A percentile compares a stretch with the other conserved stretches of the same genome.
Evolutionary conservation across 2,113 vertebrate genomes (phyloP).

Genomic region (Anas platyrhynchos): DNA sequence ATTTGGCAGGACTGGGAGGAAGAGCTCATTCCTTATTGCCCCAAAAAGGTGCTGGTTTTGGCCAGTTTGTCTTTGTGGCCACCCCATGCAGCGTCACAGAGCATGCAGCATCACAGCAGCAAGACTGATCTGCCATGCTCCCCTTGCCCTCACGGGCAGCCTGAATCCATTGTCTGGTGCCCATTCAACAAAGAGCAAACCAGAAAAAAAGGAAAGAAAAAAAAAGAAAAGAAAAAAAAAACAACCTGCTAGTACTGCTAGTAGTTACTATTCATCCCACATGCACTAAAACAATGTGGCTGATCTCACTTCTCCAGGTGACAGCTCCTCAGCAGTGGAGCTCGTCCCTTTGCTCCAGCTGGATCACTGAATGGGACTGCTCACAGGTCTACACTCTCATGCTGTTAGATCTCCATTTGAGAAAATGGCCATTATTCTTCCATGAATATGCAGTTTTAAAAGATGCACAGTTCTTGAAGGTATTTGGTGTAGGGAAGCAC

Average conservation of each 20-base stretch:
- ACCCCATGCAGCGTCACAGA: not conserved
- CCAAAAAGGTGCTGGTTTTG: not conserved
- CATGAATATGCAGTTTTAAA: not conserved
- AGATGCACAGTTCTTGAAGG: not conserved
- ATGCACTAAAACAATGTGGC: fast-evolving
- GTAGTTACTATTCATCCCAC: fast-evolving
- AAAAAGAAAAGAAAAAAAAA: not conserved
- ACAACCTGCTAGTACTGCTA: fast-evolving
- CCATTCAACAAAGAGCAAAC: not conserved
- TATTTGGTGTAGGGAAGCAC: not conserved
- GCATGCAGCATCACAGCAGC: not conserved
- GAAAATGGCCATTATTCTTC: not conserved
- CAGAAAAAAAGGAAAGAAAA: not conserved
- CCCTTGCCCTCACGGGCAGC: not conserved
- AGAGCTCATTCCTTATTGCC: fast-evolving
- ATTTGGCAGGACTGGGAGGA: fast-evolving
- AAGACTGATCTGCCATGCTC: too few species aligned
- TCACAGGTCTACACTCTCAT: not conserved
- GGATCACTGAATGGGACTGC: fast-evolving
- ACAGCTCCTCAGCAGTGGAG: fast-evolving
- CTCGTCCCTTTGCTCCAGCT: not conserved
- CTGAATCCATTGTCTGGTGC: fast-evolving
- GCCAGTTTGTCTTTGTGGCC: not conserved
- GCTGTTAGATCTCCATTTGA: not conserved
- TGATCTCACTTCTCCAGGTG: not conserved